phyloP scores from a whole-genome alignment of 1,140 invertebrate genomes.

The Dendroctonus valens region DNA sequence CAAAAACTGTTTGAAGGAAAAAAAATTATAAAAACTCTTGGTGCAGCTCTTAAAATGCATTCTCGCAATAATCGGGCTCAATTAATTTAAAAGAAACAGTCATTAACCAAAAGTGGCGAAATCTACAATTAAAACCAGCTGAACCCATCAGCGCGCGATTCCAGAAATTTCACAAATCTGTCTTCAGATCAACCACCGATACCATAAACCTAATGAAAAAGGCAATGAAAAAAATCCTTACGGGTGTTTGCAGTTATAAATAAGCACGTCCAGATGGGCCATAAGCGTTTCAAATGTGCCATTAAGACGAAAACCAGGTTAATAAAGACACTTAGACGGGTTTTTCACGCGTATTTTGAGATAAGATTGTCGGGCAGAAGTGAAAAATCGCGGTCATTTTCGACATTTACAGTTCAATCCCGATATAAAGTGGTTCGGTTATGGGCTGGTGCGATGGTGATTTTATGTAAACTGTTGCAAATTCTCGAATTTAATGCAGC shows the following conservation, averaged over 20 bases:
- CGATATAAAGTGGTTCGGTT: conserved; percentile 3
- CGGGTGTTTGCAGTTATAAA: conserved; percentile 10
- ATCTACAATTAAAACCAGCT: too few species aligned
- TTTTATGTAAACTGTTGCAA: conserved; percentile 1
- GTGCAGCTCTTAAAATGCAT: too few species aligned
- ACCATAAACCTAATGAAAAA: too few species aligned
- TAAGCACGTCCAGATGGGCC: conserved; percentile 12
- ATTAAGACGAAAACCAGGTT: conserved; percentile 18
- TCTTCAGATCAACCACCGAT: not conserved
- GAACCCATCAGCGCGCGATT: too few species aligned
- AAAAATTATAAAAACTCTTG: too few species aligned
- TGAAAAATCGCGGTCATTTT: not conserved
- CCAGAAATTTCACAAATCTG: too few species aligned
- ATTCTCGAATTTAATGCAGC: not conserved
- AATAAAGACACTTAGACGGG: conserved; percentile 17
- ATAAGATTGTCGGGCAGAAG: conserved; percentile 2
- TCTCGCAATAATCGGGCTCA: too few species aligned
- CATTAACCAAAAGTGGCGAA: too few species aligned
- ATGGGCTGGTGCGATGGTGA: not conserved
- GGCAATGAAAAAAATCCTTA: conserved; percentile 1
- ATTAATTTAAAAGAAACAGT: too few species aligned
- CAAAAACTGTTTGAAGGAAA: too few species aligned
- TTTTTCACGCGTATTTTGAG: conserved; percentile 12
- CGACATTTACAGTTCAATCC: conserved; percentile 2
- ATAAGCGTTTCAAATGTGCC: conserved; percentile 3